These are phyloP conservation scores for Ceratoteleas bidentatus DNA, from an alignment of 1,140 invertebrate species.

Conservation along the genomic window DNA sequence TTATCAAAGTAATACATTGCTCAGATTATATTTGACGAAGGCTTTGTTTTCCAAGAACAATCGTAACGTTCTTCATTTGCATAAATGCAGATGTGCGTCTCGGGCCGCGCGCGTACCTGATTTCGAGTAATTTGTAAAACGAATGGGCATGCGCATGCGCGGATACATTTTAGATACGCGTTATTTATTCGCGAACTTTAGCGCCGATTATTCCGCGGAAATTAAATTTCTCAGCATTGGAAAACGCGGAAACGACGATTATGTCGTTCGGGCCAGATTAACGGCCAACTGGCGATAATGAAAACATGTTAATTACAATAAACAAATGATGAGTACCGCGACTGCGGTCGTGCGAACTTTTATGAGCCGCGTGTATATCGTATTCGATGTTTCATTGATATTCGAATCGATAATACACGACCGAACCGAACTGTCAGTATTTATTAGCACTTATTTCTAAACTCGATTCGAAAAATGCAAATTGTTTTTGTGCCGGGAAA, in stretches of 20 bases:
- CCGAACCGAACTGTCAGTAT: not conserved
- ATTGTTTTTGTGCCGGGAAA: not conserved
- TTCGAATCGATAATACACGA: constrained; percentile 19
- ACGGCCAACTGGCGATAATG: constrained; percentile 22
- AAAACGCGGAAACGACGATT: constrained; percentile 26
- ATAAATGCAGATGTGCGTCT: constrained; percentile 23
- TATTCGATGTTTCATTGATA: constrained; percentile 29
- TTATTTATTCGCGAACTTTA: constrained; percentile 31
- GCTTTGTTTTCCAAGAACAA: constrained; percentile 41
- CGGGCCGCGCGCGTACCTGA: constrained; percentile 3
- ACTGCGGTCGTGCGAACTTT: constrained; percentile 25
- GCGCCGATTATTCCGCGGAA: constrained; percentile 12
- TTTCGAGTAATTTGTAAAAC: constrained; percentile 35
- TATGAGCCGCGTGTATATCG: constrained; percentile 23
- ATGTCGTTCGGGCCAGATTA: constrained; percentile 6
- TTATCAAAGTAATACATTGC: constrained; percentile 30
- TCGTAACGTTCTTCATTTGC: constrained; percentile 19
- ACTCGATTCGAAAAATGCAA: not conserved
- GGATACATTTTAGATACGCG: not conserved
- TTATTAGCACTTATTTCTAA: not conserved
- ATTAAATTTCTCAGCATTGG: constrained; percentile 26
- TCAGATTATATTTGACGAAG: constrained; percentile 38
- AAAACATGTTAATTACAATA: constrained; percentile 38
- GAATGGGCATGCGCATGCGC: not conserved
- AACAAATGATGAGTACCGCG: constrained; percentile 31